Base-by-base conservation (phyloP, 2,888 invertebrate species). In the Lycia hirtaria region DNA sequence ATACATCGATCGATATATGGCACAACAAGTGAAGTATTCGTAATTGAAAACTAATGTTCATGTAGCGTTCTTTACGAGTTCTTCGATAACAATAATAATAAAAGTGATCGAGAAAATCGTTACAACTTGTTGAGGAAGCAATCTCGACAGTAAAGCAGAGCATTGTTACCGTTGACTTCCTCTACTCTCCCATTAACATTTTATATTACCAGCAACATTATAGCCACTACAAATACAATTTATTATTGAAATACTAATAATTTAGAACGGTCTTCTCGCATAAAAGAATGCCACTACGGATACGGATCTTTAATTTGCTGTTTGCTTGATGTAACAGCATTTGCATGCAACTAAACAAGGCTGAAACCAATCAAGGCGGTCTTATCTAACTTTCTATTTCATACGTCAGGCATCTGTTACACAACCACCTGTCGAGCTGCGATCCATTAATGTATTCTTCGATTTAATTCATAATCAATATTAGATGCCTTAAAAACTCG, bases 321-420 rank as follows among this genome's bases (percentile, higher is more conserved):
- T 52, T 60, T 55, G 51, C 51, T 59, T 63, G 71, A 75, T 73
- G 74, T 72, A 76, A 76, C 65, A 68, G 53, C 68, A 78, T 79
- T 79, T 76, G 75, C 78, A 77, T 80, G 72, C 67, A 67, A 69
- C 69, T 67, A 72, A 71, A 73, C 71, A 70, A 71, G 64, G 65
- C 75, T 78, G 78, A 76, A 78, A 76, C 70, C 72, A 76, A 79
- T 81, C 79, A 76, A 71, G 72, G 69, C 63, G 60, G 53, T 71
- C 61, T 73, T 78, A 76, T 80, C 72, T 70, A 56, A 81, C 82
- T 83, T 83, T 83, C 81, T 78, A 81, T 75, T 78, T 75, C 68
- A 65, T 72, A 62, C 57, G 58, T 73, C 64, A 67, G 66, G 66
- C 66, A 71, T 69, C 67, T 60, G 69, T 80, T 78, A 71, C 71